Percentiles rank a stretch among this genome's conserved stretches.
Conservation (phyloP, 2,797 vertebrate species). For the Spinus olivaceus region DNA sequence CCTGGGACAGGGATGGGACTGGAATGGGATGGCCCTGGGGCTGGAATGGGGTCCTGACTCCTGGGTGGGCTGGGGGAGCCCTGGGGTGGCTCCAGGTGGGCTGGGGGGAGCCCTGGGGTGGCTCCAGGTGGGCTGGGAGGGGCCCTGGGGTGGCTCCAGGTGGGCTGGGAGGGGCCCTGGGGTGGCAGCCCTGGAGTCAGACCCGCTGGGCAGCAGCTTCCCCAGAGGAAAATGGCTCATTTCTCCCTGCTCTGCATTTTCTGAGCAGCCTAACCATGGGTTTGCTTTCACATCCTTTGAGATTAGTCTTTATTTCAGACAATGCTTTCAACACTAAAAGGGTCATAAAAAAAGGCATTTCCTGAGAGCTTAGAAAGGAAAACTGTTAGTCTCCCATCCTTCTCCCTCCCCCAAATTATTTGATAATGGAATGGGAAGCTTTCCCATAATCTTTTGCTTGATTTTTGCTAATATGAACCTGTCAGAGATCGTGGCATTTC, state of each 20-base stretch:
- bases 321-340: slow-evolving; percentile 57
- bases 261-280: slow-evolving; percentile 12
- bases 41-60: neutral
- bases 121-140: neutral
- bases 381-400: slow-evolving; percentile 29
- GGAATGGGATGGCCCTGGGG: no score
- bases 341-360: slow-evolving; percentile 58
- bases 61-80: no score
- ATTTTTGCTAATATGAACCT: slow-evolving; percentile 63
- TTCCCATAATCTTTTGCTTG: slow-evolving; percentile 53
- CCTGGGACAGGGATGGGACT: no score
- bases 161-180: no score
- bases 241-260: slow-evolving; percentile 45
- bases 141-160: neutral
- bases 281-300: slow-evolving; percentile 45
- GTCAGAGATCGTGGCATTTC: slow-evolving; percentile 50
- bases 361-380: slow-evolving; percentile 52
- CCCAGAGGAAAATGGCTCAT: neutral
- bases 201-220: neutral
- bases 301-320: slow-evolving; percentile 60
- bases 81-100: no score
- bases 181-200: neutral
- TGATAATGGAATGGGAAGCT: slow-evolving; percentile 59
- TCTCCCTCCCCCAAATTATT: slow-evolving; percentile 57
- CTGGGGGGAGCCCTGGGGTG: neutral